A percentile compares a stretch with the other conserved stretches of the same genome.
phyloP scores from a whole-genome alignment of 2,888 invertebrate species.

The Heliothis peltigera region DNA sequence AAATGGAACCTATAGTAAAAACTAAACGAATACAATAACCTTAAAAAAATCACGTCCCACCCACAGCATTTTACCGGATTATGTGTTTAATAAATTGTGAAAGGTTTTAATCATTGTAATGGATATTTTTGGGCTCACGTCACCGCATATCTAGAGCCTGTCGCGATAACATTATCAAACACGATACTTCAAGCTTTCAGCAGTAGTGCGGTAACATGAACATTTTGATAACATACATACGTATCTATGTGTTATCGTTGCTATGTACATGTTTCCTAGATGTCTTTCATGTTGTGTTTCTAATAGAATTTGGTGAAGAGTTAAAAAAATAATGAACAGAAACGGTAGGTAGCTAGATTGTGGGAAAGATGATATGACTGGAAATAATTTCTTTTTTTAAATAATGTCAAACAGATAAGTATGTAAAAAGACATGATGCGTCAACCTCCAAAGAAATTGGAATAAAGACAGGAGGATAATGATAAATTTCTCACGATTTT shows the following conservation, averaged over 20 bases:
- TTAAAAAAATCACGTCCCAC: slow-evolving; percentile 59
- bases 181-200: slow-evolving; percentile 65
- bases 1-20: too few relatives aligned
- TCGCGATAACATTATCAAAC: slow-evolving; percentile 71
- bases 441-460: too few relatives aligned
- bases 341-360: too few relatives aligned
- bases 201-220: slow-evolving; percentile 44
- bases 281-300: neutral
- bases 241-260: slow-evolving; percentile 17
- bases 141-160: slow-evolving; percentile 66
- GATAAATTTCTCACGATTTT: too few relatives aligned
- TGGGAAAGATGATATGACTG: too few relatives aligned
- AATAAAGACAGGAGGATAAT: too few relatives aligned
- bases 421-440: too few relatives aligned
- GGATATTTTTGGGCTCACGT: slow-evolving; percentile 72
- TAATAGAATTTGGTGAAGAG: neutral
- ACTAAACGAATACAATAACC: neutral
- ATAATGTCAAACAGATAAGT: too few relatives aligned
- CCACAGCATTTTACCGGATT: slow-evolving; percentile 72
- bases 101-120: slow-evolving; percentile 83
- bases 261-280: slow-evolving; percentile 8
- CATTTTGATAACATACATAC: slow-evolving; percentile 39
- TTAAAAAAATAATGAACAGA: too few relatives aligned
- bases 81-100: slow-evolving; percentile 72
- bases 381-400: too few relatives aligned